Evolutionary conservation across 2,797 vertebrate genomes (phyloP), one percentile per base, ranked within the genome.

Genomic region (Cryptoblepharus egeriae): DNA sequence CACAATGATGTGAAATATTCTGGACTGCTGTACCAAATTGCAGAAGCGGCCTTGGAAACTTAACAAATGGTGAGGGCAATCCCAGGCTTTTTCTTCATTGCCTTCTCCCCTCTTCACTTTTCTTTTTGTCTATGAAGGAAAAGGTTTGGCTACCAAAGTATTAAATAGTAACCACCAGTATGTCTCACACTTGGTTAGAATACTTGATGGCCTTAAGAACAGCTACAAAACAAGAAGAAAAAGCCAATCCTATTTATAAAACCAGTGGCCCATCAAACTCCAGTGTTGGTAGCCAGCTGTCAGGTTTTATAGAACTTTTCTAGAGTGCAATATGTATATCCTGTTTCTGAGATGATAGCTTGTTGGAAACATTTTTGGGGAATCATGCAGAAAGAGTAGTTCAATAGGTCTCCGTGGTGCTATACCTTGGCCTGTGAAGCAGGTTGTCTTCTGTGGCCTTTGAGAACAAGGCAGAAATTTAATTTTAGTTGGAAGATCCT

Each of bases 71-170:
- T 82, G 60, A 85, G 39, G 55, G 88, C 93, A 87, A 81, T 63
- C 81, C 88, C 89, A 88, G 80, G 85, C 75, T 39, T 11, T 2
- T 30, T 18, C 30, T 64, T 55, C 42, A 55, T 64, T 42, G 42
- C 58, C 42, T 77, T 35, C 35, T 77, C 32, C 49, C n/a, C 32
- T 61, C 60, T n/a, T 80, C 42, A 89, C 88, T 88, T 86, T 90
- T 92, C 76, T 90, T 84, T 90, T 58, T 65, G 92, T 87, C 93
- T 92, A 79, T 94, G 94, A 95, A 95, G 95, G 95, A 95, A 95
- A 93, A 88, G 87, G 92, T 86, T 67, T 90, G 92, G 94, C 95
- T 95, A 92, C 94, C 89, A 78, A 84, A 80, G 85, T 93, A 85
- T 94, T 92, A 37, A 84, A 74, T 86, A 83, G 89, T 84, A 90